These are phyloP conservation scores for Diadema setosum DNA, from an alignment of 35 echinoderm and acorn worm genomes.

Conservation along the genomic window DNA sequence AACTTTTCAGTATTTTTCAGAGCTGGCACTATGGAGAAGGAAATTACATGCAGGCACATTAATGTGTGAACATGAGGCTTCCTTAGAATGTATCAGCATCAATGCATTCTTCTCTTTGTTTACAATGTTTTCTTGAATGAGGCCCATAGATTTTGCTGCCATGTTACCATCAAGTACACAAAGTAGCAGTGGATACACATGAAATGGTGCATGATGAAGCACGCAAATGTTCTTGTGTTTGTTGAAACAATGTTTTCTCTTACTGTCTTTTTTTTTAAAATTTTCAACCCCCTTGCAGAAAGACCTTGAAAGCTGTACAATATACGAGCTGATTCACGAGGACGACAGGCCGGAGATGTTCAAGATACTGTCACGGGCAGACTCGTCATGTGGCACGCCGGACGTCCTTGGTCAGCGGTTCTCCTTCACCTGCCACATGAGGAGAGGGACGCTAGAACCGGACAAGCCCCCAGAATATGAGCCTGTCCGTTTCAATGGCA, in stretches of 20 bases:
- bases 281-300: slow-evolving; percentile 24
- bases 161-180: no score
- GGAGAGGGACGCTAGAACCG: slow-evolving; percentile 47
- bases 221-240: no score
- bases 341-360: slow-evolving; percentile 95
- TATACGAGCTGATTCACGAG: slow-evolving; percentile 90
- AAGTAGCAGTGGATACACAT: no score
- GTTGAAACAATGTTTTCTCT: neutral
- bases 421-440: slow-evolving; percentile 71
- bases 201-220: no score
- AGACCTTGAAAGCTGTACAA: slow-evolving; percentile 76
- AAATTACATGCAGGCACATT: no score
- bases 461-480: slow-evolving; percentile 67
- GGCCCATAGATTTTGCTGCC: no score
- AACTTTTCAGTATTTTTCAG: no score
- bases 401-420: slow-evolving; percentile 53
- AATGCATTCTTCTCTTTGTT: no score
- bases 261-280: neutral
- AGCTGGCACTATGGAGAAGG: no score
- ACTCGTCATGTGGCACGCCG: slow-evolving; percentile 34
- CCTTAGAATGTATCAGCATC: no score
- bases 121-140: no score
- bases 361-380: slow-evolving; percentile 84
- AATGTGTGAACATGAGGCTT: no score
- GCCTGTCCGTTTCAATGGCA: slow-evolving; percentile 76